A percentile compares a stretch with the other conserved stretches of the same genome.
phyloP scores from a whole-genome alignment of 2,113 vertebrate species.

The Nematolebias whitei region DNA sequence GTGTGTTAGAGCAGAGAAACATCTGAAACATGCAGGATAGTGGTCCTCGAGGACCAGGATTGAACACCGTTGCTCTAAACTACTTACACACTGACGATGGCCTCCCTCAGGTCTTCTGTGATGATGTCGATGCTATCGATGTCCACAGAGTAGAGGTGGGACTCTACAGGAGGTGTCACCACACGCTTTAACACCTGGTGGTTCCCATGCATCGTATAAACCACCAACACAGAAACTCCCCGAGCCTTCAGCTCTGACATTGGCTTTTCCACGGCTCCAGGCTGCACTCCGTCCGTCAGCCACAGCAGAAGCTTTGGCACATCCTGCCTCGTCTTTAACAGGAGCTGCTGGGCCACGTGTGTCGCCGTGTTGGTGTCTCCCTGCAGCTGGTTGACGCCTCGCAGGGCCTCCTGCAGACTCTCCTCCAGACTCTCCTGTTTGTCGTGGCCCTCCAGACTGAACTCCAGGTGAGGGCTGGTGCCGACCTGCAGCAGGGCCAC shows the following conservation, averaged over 20 bases:
- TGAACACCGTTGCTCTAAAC: neutral
- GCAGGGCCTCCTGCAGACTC: constrained; percentile 75
- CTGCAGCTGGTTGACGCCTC: constrained; percentile 79
- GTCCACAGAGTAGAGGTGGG: constrained; percentile 87
- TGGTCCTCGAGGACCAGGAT: too few species aligned
- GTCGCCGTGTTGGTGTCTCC: constrained; percentile 90
- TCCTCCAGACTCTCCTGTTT: too few species aligned
- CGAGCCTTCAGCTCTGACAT: constrained; percentile 83
- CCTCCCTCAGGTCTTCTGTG: constrained; percentile 78
- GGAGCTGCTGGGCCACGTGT: constrained; percentile 71
- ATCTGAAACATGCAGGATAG: too few species aligned
- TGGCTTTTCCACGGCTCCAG: constrained; percentile 80
- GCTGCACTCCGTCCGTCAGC: constrained; percentile 90
- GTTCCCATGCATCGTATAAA: constrained; percentile 84
- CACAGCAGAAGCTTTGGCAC: constrained; percentile 89
- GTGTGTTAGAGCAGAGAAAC: too few species aligned
- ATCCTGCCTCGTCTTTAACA: constrained; percentile 43
- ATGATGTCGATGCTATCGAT: constrained; percentile 87
- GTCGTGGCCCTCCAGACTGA: constrained; percentile 77
- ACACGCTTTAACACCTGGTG: constrained; percentile 79
- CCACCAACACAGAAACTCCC: constrained; percentile 84
- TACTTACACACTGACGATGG: constrained; percentile 81
- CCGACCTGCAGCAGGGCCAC: constrained; percentile 88
- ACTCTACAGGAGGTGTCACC: constrained; percentile 82
- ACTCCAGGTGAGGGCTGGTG: constrained; percentile 82